Evolutionary conservation across 1,140 invertebrate species (phyloP).

Genomic region (Sycobia sp.): DNA sequence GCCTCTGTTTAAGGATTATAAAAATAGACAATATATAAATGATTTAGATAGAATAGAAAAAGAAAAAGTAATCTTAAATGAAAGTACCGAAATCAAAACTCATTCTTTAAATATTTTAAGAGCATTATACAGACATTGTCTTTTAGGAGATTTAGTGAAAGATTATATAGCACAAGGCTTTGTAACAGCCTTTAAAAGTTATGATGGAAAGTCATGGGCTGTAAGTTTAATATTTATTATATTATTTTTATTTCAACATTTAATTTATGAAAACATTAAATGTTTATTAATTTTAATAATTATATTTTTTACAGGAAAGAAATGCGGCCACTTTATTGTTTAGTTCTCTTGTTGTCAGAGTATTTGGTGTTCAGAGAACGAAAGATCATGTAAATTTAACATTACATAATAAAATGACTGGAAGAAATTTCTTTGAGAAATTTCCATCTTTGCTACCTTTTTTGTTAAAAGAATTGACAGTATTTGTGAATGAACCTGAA

Average conservation of each 20-base stretch:
- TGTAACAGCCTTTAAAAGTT: slow-evolving; percentile 74
- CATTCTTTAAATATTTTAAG: slow-evolving; percentile 88
- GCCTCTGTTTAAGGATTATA: slow-evolving; percentile 30
- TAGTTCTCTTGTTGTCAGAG: slow-evolving; percentile 81
- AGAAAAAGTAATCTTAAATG: slow-evolving; percentile 26
- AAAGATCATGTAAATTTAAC: slow-evolving; percentile 74
- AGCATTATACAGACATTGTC: slow-evolving; percentile 76
- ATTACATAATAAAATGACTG: slow-evolving; percentile 78
- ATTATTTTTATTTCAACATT: slow-evolving; percentile 1
- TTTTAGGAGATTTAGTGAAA: slow-evolving; percentile 74
- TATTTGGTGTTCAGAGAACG: slow-evolving; percentile 86
- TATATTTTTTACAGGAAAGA: slow-evolving; percentile 68
- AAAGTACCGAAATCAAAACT: slow-evolving; percentile 65
- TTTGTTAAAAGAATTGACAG: slow-evolving; percentile 70
- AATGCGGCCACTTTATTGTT: slow-evolving; percentile 89
- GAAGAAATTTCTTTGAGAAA: slow-evolving; percentile 81
- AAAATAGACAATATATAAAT: slow-evolving; percentile 37
- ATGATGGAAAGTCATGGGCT: slow-evolving; percentile 77
- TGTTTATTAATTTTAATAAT: not conserved
- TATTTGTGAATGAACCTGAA: slow-evolving; percentile 58
- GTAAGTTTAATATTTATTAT: slow-evolving; percentile 61
- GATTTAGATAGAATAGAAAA: slow-evolving; percentile 33
- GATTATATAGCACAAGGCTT: slow-evolving; percentile 76
- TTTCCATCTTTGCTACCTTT: slow-evolving; percentile 82
- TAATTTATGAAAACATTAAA: not conserved